Percentiles rank a stretch among this genome's conserved stretches.
These are phyloP conservation scores for Chrysopilus asiliformis DNA, from an alignment of 2,888 invertebrate species.

Conservation along the genomic window DNA sequence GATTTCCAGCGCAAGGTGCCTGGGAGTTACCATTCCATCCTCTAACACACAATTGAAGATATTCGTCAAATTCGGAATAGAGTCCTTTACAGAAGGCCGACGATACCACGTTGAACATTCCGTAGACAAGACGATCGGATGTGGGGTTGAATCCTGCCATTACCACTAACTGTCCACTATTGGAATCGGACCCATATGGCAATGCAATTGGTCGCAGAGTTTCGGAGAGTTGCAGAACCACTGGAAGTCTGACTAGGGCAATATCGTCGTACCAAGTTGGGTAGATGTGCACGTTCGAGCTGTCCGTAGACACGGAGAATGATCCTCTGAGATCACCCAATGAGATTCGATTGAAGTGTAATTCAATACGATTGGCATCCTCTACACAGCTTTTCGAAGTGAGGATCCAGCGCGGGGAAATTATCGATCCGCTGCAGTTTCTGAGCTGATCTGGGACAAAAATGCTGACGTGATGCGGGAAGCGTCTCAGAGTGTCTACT, in stretches of 20 bases:
- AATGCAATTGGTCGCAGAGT: conserved; percentile 9
- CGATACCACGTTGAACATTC: conserved; percentile 12
- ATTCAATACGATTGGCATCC: conserved; percentile 2
- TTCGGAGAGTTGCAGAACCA: conserved; percentile 9
- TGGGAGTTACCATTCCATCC: conserved; percentile 9
- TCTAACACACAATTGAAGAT: conserved; percentile 11
- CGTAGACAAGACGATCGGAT: conserved; percentile 10
- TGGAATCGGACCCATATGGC: background rate
- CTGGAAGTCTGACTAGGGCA: conserved; percentile 13
- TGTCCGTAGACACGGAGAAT: conserved; percentile 10
- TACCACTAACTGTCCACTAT: conserved; percentile 9
- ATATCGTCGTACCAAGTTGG: conserved; percentile 8
- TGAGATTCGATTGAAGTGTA: conserved; percentile 14
- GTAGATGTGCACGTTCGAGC: conserved; percentile 4
- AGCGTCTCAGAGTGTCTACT: background rate
- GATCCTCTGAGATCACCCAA: conserved; percentile 4
- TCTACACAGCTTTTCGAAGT: conserved; percentile 11
- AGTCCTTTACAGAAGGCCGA: conserved; percentile 4
- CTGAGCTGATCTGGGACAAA: background rate
- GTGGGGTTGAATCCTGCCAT: conserved; percentile 14
- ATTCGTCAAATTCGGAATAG: conserved; percentile 6
- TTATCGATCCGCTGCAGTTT: conserved; percentile 15
- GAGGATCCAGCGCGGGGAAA: conserved; percentile 12
- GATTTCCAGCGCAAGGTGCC: conserved; percentile 13
- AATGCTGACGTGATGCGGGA: background rate